Base-by-base conservation (phyloP, 2,888 invertebrate genomes). In the Tiphia femorata region DNA sequence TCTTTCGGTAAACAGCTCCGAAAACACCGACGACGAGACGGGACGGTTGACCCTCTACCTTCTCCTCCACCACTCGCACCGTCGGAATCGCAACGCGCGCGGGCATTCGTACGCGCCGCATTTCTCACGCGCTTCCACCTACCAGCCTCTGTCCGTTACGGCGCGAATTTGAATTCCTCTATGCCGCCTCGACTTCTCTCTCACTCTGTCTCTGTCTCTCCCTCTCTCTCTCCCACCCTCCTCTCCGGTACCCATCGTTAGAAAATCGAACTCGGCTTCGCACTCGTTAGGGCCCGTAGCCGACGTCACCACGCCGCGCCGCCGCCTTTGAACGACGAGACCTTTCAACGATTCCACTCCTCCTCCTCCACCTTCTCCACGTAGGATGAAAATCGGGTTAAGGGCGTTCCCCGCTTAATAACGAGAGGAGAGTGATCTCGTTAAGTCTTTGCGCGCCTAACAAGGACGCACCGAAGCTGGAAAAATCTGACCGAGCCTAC, bases 41-140 rank as follows among this genome's bases (percentile, higher is more conserved):
- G n/a, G n/a, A n/a, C n/a, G n/a, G n/a, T n/a, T n/a, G n/a, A n/a
- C n/a, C 20, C 8, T 43, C 20, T 21, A 19, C 27, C 46, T 30
- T 19, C 20, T 17, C 12, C 30, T 23, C 16, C 16, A 12, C 10
- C 37, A 6, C 2, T 4, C 12, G 16, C 7, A 6, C 3, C 20
- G 19, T 47, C 35, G 33, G 16, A n/a, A 20, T 19, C 20, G 12
- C 42, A 16, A 42, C 14, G 23, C 8, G 14, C 42, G 16, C 17
- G 21, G 8, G 25, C 10, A 42, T n/a, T 2, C 25, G 33, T 23
- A 60, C 60, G 64, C 43, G 61, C 44, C 65, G 65, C 66, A 73
- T 73, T 49, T 75, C 72, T 72, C 64, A 66, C 72, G 67, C 72
- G 63, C 71, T 73, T 65, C 71, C 47, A 58, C 53, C 53, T 62